Conservation (phyloP, 2,113 vertebrate genomes). For the Calyptommatus sinebrachiatus region DNA sequence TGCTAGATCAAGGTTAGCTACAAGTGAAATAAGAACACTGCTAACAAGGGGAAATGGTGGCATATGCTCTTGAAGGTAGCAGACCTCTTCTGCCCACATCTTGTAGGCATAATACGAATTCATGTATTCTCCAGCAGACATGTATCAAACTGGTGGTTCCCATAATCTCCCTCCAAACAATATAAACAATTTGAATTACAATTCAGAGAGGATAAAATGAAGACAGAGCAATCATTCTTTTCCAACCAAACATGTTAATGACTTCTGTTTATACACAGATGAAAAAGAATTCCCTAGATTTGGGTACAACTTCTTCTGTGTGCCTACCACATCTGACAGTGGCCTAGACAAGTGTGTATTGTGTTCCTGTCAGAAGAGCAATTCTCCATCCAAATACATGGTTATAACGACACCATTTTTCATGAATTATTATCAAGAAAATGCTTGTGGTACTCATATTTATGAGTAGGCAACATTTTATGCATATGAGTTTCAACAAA, state of each 20-base stretch:
- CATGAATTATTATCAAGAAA: slow-evolving; percentile 58
- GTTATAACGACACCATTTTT: neutral
- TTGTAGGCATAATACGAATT: slow-evolving; percentile 58
- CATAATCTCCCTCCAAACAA: neutral
- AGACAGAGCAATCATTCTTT: neutral
- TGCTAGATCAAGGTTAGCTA: slow-evolving; percentile 55
- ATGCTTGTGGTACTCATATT: slow-evolving; percentile 62
- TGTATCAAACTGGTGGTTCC: neutral
- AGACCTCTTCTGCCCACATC: slow-evolving; percentile 50
- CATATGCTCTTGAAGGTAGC: slow-evolving; percentile 54
- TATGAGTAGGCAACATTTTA: slow-evolving; percentile 58
- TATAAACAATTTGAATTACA: neutral
- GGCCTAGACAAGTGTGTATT: no score
- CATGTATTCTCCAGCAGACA: neutral
- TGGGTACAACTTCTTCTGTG: neutral
- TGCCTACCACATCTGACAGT: neutral
- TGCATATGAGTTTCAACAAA: slow-evolving; percentile 46
- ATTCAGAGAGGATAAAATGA: neutral
- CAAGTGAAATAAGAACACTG: slow-evolving; percentile 46
- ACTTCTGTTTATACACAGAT: neutral
- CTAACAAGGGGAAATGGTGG: slow-evolving; percentile 42
- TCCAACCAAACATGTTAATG: neutral
- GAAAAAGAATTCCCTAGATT: neutral
- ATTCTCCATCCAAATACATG: neutral
- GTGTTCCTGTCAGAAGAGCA: neutral